phyloP scores from a whole-genome alignment of 2,888 invertebrate species.

The Lasioglossum malachurum region DNA sequence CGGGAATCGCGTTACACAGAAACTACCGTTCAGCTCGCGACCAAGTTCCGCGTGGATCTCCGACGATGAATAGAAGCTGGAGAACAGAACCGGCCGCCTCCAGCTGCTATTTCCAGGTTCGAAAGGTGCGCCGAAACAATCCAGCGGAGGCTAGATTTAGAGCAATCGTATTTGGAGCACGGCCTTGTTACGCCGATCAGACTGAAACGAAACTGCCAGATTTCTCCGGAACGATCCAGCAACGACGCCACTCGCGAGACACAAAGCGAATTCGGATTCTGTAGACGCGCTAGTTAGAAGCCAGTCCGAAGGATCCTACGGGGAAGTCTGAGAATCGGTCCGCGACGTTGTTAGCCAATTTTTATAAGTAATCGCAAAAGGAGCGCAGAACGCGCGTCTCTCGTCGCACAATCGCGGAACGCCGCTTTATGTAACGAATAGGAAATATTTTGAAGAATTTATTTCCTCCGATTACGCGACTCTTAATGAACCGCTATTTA shows the following conservation, averaged over 20 bases:
- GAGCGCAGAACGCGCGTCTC: neutral
- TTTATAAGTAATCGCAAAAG: neutral
- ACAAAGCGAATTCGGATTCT: conserved; percentile 2
- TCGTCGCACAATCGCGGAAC: neutral
- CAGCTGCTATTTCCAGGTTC: neutral
- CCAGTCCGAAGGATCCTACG: neutral
- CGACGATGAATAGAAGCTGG: neutral
- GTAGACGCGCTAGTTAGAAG: neutral
- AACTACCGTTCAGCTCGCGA: neutral
- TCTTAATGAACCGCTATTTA: conserved; percentile 15
- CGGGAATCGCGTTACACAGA: neutral
- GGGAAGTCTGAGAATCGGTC: neutral
- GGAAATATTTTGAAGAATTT: conserved; percentile 29
- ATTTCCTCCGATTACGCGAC: conserved; percentile 22
- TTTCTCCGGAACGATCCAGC: conserved; percentile 17
- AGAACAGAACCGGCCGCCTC: neutral
- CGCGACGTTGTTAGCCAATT: neutral
- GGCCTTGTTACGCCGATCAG: conserved; percentile 26
- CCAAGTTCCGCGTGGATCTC: neutral
- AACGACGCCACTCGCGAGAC: neutral
- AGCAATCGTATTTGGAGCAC: conserved; percentile 5
- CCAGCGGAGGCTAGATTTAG: neutral
- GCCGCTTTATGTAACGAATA: conserved; percentile 41
- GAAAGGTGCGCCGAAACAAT: neutral
- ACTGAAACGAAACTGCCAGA: conserved; percentile 13